Conservation (phyloP, 1,140 invertebrate species). For the Acromyrmex echinatior region DNA sequence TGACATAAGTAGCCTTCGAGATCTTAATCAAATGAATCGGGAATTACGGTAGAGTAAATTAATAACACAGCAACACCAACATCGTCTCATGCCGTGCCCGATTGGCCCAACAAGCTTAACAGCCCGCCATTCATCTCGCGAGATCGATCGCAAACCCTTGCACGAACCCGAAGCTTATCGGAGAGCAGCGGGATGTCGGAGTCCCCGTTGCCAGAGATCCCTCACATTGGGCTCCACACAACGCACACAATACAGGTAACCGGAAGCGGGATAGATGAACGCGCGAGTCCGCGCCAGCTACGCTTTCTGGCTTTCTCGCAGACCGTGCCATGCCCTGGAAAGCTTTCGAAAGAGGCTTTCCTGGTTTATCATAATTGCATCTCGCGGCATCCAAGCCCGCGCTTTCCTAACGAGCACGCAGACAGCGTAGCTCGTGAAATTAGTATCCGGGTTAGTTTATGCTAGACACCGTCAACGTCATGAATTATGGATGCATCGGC, state of each 20-base stretch:
- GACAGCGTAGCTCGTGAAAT: slow-evolving; percentile 54
- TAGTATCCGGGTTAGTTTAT: slow-evolving; percentile 58
- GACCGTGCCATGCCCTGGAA: slow-evolving; percentile 60
- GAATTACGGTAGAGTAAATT: slow-evolving; percentile 55
- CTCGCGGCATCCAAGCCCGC: slow-evolving; percentile 72
- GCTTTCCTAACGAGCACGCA: slow-evolving; percentile 48
- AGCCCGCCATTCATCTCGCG: slow-evolving; percentile 51
- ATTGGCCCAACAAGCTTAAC: slow-evolving; percentile 60
- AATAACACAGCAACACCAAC: slow-evolving; percentile 48
- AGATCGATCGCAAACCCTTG: slow-evolving; percentile 54
- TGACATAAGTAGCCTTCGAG: slow-evolving; percentile 26
- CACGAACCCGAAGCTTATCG: slow-evolving; percentile 64
- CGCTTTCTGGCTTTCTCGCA: slow-evolving; percentile 43
- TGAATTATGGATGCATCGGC: slow-evolving; percentile 53
- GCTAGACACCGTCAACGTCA: background rate
- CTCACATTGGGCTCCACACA: background rate
- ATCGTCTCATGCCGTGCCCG: slow-evolving; percentile 26
- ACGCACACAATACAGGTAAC: slow-evolving; percentile 60
- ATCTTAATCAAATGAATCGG: slow-evolving; percentile 60
- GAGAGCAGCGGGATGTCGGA: slow-evolving; percentile 7
- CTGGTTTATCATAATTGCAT: slow-evolving; percentile 85
- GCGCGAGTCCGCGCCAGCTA: slow-evolving; percentile 46
- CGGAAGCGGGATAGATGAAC: slow-evolving; percentile 74
- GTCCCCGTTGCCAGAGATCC: background rate
- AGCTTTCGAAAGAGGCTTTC: slow-evolving; percentile 77